A percentile compares a stretch with the other conserved stretches of the same genome.
Evolutionary conservation across 2,888 invertebrate species (phyloP).

Genomic region (Eustalomyia histrio): DNA sequence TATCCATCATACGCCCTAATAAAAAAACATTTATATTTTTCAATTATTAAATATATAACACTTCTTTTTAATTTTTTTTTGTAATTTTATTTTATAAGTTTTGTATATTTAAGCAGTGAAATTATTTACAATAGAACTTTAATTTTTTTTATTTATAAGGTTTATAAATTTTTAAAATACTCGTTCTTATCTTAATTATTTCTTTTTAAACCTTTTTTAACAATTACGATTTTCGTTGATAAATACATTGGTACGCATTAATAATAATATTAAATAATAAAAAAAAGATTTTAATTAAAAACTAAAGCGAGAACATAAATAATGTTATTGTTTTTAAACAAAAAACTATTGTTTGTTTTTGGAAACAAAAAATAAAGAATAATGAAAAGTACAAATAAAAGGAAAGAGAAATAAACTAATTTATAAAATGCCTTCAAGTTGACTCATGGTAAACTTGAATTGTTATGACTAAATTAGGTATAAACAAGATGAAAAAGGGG

Average conservation of each 20-base stretch:
- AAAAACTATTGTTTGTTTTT: slow-evolving; percentile 18
- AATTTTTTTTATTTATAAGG: neutral
- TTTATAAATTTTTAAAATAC: slow-evolving; percentile 16
- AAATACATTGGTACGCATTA: slow-evolving; percentile 16
- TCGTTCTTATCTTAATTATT: slow-evolving; percentile 6
- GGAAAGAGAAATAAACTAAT: neutral
- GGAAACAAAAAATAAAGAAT: slow-evolving; percentile 8
- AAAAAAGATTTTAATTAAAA: slow-evolving; percentile 33
- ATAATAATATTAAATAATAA: slow-evolving; percentile 41
- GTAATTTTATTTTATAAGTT: slow-evolving; percentile 34
- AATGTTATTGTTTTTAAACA: slow-evolving; percentile 34
- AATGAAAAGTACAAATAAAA: neutral
- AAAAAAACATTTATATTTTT: too few species aligned
- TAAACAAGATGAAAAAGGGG: slow-evolving; percentile 12
- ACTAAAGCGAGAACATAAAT: slow-evolving; percentile 47
- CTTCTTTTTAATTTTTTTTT: slow-evolving; percentile 11
- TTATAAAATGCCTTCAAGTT: neutral
- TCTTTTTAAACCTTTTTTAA: slow-evolving; percentile 1
- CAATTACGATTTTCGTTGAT: slow-evolving; percentile 46
- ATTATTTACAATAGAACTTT: slow-evolving; percentile 56
- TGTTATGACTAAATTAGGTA: slow-evolving; percentile 51
- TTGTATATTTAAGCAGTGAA: slow-evolving; percentile 36
- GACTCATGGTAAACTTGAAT: neutral
- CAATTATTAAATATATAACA: too few species aligned
- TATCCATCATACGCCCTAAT: too few species aligned